Evolutionary conservation across 2,113 vertebrate genomes (phyloP).

Genomic region (Gyps fulvus): DNA sequence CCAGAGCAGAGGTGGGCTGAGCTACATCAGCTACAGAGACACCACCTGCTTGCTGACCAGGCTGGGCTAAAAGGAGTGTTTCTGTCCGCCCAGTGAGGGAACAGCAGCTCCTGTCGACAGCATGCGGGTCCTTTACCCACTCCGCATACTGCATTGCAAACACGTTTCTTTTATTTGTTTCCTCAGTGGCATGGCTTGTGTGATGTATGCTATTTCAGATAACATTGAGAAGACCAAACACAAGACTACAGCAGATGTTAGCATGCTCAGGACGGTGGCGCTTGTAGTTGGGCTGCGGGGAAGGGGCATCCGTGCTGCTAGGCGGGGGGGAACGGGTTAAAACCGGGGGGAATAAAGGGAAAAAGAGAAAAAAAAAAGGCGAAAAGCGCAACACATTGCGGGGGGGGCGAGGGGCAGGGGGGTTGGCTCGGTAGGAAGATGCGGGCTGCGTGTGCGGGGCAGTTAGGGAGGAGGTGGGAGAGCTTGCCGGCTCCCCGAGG

Average conservation of each 20-base stretch:
- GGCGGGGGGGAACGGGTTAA: too few relatives aligned
- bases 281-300: neutral
- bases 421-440: neutral
- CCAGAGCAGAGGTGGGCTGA: neutral
- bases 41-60: too few relatives aligned
- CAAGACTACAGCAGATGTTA: neutral
- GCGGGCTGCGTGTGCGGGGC: neutral
- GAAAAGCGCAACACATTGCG: neutral
- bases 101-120: neutral
- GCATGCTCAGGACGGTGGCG: accelerated
- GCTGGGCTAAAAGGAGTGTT: neutral
- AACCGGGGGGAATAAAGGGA: too few relatives aligned
- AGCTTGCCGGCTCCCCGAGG: neutral
- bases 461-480: neutral
- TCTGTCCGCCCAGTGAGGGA: neutral
- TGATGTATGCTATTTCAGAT: accelerated
- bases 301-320: too few relatives aligned
- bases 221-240: neutral
- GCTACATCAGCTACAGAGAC: neutral
- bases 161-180: neutral
- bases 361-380: neutral
- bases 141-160: too few relatives aligned
- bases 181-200: neutral
- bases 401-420: too few relatives aligned
- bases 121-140: neutral